phyloP scores from a whole-genome alignment of 1,140 invertebrate species.

The Phthorimaea operculella region DNA sequence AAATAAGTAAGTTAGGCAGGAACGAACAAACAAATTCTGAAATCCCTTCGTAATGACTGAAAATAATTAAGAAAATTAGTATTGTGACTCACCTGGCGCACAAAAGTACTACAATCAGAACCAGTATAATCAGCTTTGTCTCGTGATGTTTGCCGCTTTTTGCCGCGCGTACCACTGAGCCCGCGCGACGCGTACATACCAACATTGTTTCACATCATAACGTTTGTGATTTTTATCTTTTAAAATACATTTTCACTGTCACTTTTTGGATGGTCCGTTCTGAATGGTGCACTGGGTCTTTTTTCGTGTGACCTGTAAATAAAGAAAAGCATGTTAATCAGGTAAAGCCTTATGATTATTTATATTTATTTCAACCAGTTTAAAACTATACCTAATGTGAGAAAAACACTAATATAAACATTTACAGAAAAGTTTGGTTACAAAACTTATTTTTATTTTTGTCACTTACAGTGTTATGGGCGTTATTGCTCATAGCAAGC shows the following conservation, averaged over 20 bases:
- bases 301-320: neutral
- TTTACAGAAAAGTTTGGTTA: no score
- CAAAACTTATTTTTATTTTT: no score
- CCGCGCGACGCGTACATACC: conserved; percentile 42
- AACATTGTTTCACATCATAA: conserved; percentile 52
- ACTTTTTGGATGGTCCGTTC: conserved; percentile 21
- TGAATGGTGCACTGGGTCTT: neutral
- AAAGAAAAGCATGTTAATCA: neutral
- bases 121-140: neutral
- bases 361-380: no score
- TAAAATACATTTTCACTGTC: conserved; percentile 29
- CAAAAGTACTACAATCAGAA: conserved; percentile 29
- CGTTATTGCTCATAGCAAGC: no score
- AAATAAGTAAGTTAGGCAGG: no score
- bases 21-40: no score
- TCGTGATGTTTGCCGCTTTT: neutral
- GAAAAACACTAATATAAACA: no score
- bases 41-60: no score
- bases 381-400: no score
- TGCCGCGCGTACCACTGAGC: conserved; percentile 28
- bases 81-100: conserved; percentile 36
- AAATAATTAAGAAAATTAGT: neutral
- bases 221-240: conserved; percentile 32
- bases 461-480: no score
- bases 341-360: no score